Conservation (phyloP, 2,888 invertebrate species). For the Orthonevra nobilis region DNA sequence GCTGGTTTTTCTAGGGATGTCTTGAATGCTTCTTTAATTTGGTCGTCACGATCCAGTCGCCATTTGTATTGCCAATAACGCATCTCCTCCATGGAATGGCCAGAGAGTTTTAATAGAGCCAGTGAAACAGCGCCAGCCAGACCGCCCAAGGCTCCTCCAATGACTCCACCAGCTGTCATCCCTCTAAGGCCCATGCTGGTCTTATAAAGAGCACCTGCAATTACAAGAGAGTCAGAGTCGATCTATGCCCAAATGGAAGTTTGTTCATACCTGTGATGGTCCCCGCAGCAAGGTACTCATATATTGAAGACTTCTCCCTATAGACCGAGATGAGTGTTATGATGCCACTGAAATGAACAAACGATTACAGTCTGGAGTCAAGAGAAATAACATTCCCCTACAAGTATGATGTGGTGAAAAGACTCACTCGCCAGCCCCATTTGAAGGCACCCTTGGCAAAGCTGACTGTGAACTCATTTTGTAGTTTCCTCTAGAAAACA, state of each 20-base stretch:
- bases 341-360: slow-evolving; percentile 81
- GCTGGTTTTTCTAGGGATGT: slow-evolving; percentile 72
- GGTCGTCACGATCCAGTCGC: slow-evolving; percentile 78
- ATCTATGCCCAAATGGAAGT: not conserved
- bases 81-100: slow-evolving; percentile 84
- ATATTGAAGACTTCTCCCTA: slow-evolving; percentile 84
- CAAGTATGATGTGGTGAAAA: slow-evolving; percentile 87
- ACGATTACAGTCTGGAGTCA: no score
- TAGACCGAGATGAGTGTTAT: slow-evolving; percentile 85
- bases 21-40: slow-evolving; percentile 75
- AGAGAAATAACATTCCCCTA: slow-evolving; percentile 81
- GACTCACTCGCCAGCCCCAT: slow-evolving; percentile 86
- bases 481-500: slow-evolving; percentile 84
- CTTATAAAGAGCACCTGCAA: slow-evolving; percentile 85
- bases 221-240: no score
- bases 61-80: slow-evolving; percentile 83
- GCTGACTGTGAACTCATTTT: slow-evolving; percentile 85
- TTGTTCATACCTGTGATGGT: slow-evolving; percentile 79
- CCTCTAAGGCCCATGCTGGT: slow-evolving; percentile 85
- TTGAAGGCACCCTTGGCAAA: slow-evolving; percentile 87
- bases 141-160: slow-evolving; percentile 84
- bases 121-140: slow-evolving; percentile 83
- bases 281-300: slow-evolving; percentile 86
- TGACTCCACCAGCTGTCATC: slow-evolving; percentile 84
- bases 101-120: slow-evolving; percentile 82